Conservation (phyloP, 1,140 invertebrate species). For the Calosoma granatense region DNA sequence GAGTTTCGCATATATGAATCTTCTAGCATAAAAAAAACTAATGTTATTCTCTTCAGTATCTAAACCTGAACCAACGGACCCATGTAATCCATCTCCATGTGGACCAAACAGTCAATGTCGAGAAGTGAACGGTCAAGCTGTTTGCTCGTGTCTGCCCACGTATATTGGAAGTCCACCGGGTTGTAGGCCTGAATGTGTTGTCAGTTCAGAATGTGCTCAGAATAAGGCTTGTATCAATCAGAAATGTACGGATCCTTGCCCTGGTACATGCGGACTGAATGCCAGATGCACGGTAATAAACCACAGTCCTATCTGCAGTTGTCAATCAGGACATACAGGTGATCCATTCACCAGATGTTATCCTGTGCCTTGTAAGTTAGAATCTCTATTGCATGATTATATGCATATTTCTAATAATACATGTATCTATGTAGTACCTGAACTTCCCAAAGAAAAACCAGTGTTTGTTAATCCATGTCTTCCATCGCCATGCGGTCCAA, state of each 20-base stretch:
- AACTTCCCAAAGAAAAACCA: conserved; percentile 22
- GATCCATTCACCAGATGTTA: conserved; percentile 44
- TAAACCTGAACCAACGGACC: conserved; percentile 34
- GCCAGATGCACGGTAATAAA: conserved; percentile 47
- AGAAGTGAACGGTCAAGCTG: conserved; percentile 45
- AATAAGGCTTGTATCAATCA: conserved; percentile 47
- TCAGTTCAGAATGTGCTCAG: conserved; percentile 45
- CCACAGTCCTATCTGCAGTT: conserved; percentile 46
- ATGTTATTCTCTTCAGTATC: conserved; percentile 24
- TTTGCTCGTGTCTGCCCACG: conserved; percentile 49
- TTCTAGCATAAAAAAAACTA: conserved; percentile 4
- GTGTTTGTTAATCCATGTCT: conserved; percentile 51
- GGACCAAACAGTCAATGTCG: conserved; percentile 54
- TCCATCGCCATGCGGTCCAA: conserved; percentile 61
- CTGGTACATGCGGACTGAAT: conserved; percentile 45
- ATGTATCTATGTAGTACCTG: conserved; percentile 30
- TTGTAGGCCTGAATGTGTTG: conserved; percentile 57
- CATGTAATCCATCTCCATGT: conserved; percentile 59
- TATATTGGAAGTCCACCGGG: conserved; percentile 55
- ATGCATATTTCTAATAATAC: conserved; percentile 9
- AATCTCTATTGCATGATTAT: background rate
- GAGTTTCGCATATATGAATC: conserved; percentile 20
- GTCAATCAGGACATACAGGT: conserved; percentile 37
- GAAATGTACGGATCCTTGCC: conserved; percentile 49
- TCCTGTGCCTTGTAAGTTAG: conserved; percentile 23